Conservation (phyloP, 2,888 invertebrate species). For the Leucoma salicis region DNA sequence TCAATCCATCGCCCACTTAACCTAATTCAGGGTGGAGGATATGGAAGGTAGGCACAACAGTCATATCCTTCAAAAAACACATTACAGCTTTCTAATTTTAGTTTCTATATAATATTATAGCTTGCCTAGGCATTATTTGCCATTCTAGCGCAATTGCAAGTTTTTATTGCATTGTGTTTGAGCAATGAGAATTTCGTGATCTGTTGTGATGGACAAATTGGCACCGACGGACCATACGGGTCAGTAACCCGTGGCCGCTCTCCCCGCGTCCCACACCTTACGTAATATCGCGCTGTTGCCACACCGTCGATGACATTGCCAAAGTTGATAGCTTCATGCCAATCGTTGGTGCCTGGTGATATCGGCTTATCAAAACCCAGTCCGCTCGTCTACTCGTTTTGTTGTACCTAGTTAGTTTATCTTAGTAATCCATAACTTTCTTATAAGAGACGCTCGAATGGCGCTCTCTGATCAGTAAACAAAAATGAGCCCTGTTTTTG, state of each 20-base stretch:
- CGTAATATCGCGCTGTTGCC: conserved; percentile 70
- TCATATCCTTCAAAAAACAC: too few species aligned
- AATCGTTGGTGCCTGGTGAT: conserved; percentile 56
- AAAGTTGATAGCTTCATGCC: conserved; percentile 57
- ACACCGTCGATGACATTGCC: conserved; percentile 68
- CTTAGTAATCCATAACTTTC: too few species aligned
- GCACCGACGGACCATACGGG: conserved; percentile 74
- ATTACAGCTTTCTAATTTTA: too few species aligned
- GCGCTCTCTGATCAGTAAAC: too few species aligned
- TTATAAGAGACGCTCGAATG: too few species aligned
- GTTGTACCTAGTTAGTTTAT: too few species aligned
- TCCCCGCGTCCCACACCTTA: conserved; percentile 53
- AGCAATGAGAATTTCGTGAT: conserved; percentile 73
- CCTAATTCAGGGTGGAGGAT: too few species aligned
- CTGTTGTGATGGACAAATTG: conserved; percentile 76
- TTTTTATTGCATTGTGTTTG: conserved; percentile 53
- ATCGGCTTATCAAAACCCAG: conserved; percentile 42
- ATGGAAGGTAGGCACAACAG: too few species aligned
- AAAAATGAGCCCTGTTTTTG: too few species aligned
- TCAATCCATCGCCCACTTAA: too few species aligned
- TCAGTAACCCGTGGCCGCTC: conserved; percentile 63
- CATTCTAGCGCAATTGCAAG: conserved; percentile 35
- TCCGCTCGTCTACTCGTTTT: conserved; percentile 13
- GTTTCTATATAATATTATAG: too few species aligned
- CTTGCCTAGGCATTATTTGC: conserved; percentile 50